These are phyloP conservation scores for Abscondita cerata DNA, from an alignment of 2,888 invertebrate genomes.

Conservation along the genomic window DNA sequence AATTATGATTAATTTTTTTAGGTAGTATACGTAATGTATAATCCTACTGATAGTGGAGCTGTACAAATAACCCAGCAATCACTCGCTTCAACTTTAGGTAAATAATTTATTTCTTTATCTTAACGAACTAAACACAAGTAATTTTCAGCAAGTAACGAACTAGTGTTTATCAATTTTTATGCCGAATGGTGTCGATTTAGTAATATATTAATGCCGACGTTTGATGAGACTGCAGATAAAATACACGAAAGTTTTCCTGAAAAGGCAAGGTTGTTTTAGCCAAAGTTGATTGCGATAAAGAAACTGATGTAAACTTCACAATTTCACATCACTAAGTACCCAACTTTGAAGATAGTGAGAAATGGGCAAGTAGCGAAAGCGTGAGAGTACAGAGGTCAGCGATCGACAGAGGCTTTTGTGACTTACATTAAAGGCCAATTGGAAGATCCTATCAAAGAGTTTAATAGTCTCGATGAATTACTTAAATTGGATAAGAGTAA, in stretches of 20 bases:
- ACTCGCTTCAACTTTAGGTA: conserved; percentile 86
- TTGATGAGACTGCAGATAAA: conserved; percentile 93
- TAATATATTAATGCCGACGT: conserved; percentile 94
- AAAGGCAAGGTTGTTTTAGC: conserved; percentile 88
- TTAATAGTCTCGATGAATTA: conserved; percentile 74
- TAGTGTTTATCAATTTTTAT: conserved; percentile 98
- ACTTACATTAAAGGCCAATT: conserved; percentile 90
- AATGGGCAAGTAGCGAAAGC: conserved; percentile 90
- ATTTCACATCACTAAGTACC: conserved; percentile 98
- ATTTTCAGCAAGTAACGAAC: conserved; percentile 88
- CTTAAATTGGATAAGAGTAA: conserved; percentile 79
- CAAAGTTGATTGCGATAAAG: conserved; percentile 96
- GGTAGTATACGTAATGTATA: conserved; percentile 68
- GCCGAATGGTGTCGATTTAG: conserved; percentile 99
- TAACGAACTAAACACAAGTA: not conserved
- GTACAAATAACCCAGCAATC: conserved; percentile 81
- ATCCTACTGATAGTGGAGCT: conserved; percentile 82
- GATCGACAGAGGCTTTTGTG: conserved; percentile 90
- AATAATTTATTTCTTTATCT: conserved; percentile 47
- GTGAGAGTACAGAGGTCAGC: conserved; percentile 87
- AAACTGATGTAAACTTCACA: conserved; percentile 85
- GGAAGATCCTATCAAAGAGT: conserved; percentile 84
- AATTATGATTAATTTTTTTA: conserved; percentile 47
- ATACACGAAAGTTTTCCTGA: conserved; percentile 80
- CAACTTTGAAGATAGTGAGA: conserved; percentile 93